phyloP scores from a whole-genome alignment of 2,113 vertebrate genomes.

The Nycticryphes semicollaris region DNA sequence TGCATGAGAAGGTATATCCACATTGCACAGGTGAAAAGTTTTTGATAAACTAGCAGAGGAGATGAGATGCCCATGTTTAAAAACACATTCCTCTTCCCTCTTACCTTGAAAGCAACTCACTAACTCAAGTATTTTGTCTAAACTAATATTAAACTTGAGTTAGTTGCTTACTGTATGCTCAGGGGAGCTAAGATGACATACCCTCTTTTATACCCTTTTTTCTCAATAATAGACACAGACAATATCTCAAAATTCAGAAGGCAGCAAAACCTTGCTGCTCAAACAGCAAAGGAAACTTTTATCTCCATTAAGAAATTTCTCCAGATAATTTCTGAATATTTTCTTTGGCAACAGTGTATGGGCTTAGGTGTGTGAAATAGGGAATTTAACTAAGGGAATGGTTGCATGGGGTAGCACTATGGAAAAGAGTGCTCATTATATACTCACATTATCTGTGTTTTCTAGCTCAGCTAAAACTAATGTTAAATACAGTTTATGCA shows the following conservation, averaged over 20 bases:
- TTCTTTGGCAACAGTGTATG: not conserved
- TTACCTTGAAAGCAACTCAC: not conserved
- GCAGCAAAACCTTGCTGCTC: not conserved
- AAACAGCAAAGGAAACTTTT: not conserved
- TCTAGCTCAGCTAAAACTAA: not conserved
- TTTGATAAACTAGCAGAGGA: not conserved
- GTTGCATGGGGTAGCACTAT: not conserved
- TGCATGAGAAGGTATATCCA: not conserved
- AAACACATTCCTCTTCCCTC: not conserved
- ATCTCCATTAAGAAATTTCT: not conserved
- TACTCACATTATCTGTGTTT: not conserved
- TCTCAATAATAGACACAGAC: no score
- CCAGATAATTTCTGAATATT: not conserved
- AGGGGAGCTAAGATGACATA: not conserved
- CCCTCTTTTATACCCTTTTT: not conserved
- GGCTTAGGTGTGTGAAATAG: not conserved
- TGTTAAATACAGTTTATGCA: not conserved
- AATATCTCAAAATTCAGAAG: not conserved
- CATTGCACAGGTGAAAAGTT: not conserved
- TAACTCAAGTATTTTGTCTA: not conserved
- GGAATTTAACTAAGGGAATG: not conserved
- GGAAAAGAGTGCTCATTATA: not conserved
- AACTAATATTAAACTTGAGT: not conserved
- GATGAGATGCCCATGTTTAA: not conserved
- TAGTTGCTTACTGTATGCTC: not conserved